Conservation (phyloP, 2,797 vertebrate species). For the Rhinella marina region DNA sequence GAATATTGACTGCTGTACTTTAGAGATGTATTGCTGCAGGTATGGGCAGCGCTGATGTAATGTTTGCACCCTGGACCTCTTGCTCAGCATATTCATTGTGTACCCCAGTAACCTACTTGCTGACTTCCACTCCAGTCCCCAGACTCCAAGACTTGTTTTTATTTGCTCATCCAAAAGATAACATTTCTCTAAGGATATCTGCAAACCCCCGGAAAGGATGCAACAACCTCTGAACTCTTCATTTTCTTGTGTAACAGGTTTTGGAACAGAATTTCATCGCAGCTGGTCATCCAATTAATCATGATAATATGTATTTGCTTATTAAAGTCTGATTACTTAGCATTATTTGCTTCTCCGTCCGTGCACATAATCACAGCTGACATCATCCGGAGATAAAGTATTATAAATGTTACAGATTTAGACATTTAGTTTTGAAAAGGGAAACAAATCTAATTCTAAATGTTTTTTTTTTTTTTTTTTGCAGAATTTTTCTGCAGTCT, state of each 20-base stretch:
- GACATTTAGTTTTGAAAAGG: too few species aligned
- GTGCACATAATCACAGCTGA: not conserved
- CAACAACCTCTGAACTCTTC: conserved; percentile 27
- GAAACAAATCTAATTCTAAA: too few species aligned
- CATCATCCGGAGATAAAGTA: not conserved
- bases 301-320: not conserved
- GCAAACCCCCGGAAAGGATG: conserved; percentile 33
- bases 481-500: too few species aligned
- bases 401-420: not conserved
- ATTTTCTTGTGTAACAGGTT: not conserved
- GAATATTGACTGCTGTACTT: too few species aligned
- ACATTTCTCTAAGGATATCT: conserved; percentile 47
- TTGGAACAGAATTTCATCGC: conserved; percentile 10
- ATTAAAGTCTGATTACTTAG: not conserved
- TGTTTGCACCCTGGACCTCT: too few species aligned
- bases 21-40: too few species aligned
- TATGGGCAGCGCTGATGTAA: too few species aligned
- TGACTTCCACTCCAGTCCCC: conserved; percentile 39
- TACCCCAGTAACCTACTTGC: not conserved
- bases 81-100: conserved; percentile 17
- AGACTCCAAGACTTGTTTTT: conserved; percentile 48
- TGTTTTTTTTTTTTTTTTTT: too few species aligned
- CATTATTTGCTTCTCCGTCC: not conserved
- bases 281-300: conserved; percentile 8
- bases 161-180: conserved; percentile 56